Evolutionary conservation across 2,797 vertebrate genomes (phyloP), one percentile per base, ranked within the genome.

Genomic region (Xiphophorus birchmanni): DNA sequence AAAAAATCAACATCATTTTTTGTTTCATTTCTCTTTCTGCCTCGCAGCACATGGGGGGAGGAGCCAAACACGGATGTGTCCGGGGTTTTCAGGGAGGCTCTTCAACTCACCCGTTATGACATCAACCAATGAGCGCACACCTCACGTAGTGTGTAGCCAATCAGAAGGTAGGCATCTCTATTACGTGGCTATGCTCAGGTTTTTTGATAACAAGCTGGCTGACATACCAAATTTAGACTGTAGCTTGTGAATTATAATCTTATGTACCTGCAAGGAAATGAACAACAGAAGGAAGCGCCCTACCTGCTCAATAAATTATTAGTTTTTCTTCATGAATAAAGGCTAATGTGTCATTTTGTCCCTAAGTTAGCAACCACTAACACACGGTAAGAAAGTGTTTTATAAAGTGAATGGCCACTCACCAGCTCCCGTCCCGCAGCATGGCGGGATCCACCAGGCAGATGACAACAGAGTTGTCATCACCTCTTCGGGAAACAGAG

Each of bases 371-470:
- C 73, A 82, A 84, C 72, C 78, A 3, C 73, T n/a, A 45, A 69
- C 10, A 69, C 15, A 15, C 21, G 5, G 37, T 7, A 71, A 37
- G 21, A 12, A 69, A 42, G 65, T 69, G 21, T 26, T 69, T 69
- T 12, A 42, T 69, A 69, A 69, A 42, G 32, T 35, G 29, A 4
- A 18, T 40, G 26, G 73, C 2, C 4, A 95, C 97, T 97, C 89
- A 99, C 99, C 99, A 13, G 99, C 98, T 1, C 97, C 99, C 0
- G 98, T 99, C 67, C 98, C 99, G 63, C 99, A 99, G 90, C 98
- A 98, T 3, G 97, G 97, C 0, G 99, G 98, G 82, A 99, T 98
- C 99, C 99, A 99, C 98, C 99, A 99, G 63, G 99, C 97, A 0
- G 98, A 99, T 17, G 98, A 98, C 82, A 99, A 98, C 89, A 98